These are phyloP conservation scores for Tachysurus fulvidraco DNA, from an alignment of 2,113 vertebrate species.

Conservation along the genomic window DNA sequence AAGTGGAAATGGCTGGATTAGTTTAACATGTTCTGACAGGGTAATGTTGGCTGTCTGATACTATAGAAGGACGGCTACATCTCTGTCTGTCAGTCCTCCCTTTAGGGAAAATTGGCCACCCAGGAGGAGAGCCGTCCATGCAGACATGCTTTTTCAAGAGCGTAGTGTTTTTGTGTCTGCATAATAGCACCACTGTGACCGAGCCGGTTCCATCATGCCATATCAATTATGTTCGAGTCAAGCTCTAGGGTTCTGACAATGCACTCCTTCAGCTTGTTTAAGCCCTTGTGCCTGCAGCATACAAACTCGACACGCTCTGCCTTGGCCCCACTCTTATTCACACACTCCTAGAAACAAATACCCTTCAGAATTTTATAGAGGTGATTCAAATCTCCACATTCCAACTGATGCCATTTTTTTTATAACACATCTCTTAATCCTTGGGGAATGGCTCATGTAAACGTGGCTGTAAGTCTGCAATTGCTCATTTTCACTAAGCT, in stretches of 20 bases:
- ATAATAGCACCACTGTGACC: slow-evolving; percentile 46
- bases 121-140: slow-evolving; percentile 21
- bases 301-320: background rate
- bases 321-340: background rate
- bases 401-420: background rate
- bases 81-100: slow-evolving; percentile 27
- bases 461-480: background rate
- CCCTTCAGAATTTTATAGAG: background rate
- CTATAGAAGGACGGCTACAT: background rate
- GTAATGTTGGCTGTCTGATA: slow-evolving; percentile 19
- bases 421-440: background rate
- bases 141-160: slow-evolving; percentile 45
- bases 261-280: slow-evolving; percentile 1
- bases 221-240: slow-evolving; percentile 38
- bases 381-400: background rate
- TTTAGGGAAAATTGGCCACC: slow-evolving; percentile 49
- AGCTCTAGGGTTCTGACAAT: slow-evolving; percentile 35
- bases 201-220: slow-evolving; percentile 46
- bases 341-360: slow-evolving; percentile 9
- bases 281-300: background rate
- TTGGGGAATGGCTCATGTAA: background rate
- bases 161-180: slow-evolving; percentile 20
- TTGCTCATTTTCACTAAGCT: slow-evolving; percentile 18
- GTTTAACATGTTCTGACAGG: slow-evolving; percentile 22
- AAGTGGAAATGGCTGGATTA: slow-evolving; percentile 38